Conservation (phyloP, 1,140 invertebrate species). For the Drosophila tani region DNA sequence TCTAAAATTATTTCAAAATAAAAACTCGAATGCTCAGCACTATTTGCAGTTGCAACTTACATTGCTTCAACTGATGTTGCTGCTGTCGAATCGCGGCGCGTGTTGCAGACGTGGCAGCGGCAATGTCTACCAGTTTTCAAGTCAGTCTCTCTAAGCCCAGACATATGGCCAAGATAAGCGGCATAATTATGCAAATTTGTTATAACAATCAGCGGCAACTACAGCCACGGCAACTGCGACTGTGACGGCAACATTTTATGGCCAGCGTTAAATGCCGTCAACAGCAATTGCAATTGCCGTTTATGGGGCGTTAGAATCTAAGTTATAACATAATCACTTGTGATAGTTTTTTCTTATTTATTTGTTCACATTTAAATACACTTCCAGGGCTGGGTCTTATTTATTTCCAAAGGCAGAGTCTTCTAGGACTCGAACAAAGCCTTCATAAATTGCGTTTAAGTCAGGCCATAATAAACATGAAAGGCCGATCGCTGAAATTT, state of each 20-base stretch:
- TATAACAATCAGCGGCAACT: conserved; percentile 68
- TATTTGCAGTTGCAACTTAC: conserved; percentile 5
- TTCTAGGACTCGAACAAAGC: conserved; percentile 61
- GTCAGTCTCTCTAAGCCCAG: conserved; percentile 35
- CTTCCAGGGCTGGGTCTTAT: neutral
- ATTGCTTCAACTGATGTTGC: conserved; percentile 6
- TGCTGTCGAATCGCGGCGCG: conserved; percentile 39
- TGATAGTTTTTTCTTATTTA: conserved; percentile 53
- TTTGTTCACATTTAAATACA: conserved; percentile 25
- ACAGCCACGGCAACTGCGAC: conserved; percentile 19
- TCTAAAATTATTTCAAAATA: neutral
- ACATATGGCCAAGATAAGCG: conserved; percentile 81
- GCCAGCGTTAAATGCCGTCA: conserved; percentile 63
- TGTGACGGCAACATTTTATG: conserved; percentile 65
- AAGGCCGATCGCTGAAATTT: conserved; percentile 53
- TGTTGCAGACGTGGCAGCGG: conserved; percentile 41
- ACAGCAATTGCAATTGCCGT: conserved; percentile 67
- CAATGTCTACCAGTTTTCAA: conserved; percentile 39
- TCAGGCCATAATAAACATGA: conserved; percentile 43
- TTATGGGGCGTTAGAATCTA: conserved; percentile 76
- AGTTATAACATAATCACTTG: conserved; percentile 62
- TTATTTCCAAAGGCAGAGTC: neutral
- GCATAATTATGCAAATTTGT: conserved; percentile 84
- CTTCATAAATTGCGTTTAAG: conserved; percentile 64
- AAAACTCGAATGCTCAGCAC: neutral